Conservation (phyloP, 2,888 invertebrate species). For the Perizoma affinitatum region DNA sequence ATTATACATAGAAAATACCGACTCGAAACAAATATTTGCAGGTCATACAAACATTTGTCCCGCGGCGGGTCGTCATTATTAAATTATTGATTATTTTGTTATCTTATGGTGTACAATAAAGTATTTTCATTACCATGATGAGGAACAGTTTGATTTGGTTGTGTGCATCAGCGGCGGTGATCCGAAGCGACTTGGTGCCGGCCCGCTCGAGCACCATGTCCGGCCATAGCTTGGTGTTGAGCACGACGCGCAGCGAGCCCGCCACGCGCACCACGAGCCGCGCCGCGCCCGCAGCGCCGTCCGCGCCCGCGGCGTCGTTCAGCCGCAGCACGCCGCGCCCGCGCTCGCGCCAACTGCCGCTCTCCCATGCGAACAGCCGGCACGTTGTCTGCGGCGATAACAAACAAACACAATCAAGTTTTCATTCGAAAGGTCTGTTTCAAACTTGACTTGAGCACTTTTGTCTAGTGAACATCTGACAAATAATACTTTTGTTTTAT, state of each 20-base stretch:
- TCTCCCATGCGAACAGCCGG: slow-evolving; percentile 95
- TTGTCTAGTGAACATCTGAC: too few relatives aligned
- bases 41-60: too few relatives aligned
- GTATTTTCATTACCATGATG: slow-evolving; percentile 86
- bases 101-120: too few relatives aligned
- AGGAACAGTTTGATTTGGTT: slow-evolving; percentile 94
- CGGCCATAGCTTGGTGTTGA: slow-evolving; percentile 97
- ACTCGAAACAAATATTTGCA: too few relatives aligned
- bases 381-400: slow-evolving; percentile 86
- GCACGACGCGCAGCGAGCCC: slow-evolving; percentile 94
- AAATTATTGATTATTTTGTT: too few relatives aligned
- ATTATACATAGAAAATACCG: too few relatives aligned
- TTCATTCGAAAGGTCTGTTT: too few relatives aligned
- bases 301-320: slow-evolving; percentile 86
- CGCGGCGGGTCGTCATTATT: too few relatives aligned
- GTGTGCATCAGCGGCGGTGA: slow-evolving; percentile 93
- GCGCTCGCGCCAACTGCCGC: slow-evolving; percentile 94
- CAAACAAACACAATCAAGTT: not conserved
- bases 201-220: slow-evolving; percentile 96
- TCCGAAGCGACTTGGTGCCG: slow-evolving; percentile 92
- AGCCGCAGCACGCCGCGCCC: slow-evolving; percentile 94
- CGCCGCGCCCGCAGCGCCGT: slow-evolving; percentile 70
- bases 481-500: too few relatives aligned
- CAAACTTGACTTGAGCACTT: too few relatives aligned
- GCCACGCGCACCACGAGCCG: slow-evolving; percentile 94